Evolutionary conservation across 2,113 vertebrate species (phyloP).

Genomic region (Heterochromis multidens): DNA sequence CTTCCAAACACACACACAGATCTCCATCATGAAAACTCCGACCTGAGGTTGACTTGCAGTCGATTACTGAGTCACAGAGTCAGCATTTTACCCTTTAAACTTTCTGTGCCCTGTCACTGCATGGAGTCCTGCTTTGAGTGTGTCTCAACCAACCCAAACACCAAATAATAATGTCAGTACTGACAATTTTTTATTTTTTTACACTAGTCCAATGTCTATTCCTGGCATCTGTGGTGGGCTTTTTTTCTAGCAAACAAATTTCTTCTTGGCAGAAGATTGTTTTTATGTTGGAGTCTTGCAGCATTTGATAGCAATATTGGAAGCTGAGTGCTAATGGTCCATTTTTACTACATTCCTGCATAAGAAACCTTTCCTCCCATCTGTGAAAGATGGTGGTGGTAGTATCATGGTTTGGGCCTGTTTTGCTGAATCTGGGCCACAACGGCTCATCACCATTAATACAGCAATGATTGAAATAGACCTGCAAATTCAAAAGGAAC

Average conservation of each 20-base stretch:
- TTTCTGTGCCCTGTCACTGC: neutral
- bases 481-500: neutral
- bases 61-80: neutral
- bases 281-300: neutral
- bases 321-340: neutral
- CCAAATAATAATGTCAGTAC: neutral
- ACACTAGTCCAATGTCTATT: too few species aligned
- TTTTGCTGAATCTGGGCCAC: rapidly evolving
- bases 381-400: neutral
- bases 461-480: neutral
- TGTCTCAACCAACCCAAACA: neutral
- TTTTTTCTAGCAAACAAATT: neutral
- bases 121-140: neutral
- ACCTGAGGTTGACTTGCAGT: neutral
- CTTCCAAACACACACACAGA: neutral
- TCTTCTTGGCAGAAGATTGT: neutral
- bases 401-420: neutral
- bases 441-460: neutral
- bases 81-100: neutral
- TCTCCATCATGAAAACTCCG: neutral
- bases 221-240: too few species aligned
- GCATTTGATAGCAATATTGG: neutral
- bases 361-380: neutral
- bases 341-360: neutral
- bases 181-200: neutral